Evolutionary conservation across 2,113 vertebrate genomes (phyloP).

Genomic region (Heliornis fulica): DNA sequence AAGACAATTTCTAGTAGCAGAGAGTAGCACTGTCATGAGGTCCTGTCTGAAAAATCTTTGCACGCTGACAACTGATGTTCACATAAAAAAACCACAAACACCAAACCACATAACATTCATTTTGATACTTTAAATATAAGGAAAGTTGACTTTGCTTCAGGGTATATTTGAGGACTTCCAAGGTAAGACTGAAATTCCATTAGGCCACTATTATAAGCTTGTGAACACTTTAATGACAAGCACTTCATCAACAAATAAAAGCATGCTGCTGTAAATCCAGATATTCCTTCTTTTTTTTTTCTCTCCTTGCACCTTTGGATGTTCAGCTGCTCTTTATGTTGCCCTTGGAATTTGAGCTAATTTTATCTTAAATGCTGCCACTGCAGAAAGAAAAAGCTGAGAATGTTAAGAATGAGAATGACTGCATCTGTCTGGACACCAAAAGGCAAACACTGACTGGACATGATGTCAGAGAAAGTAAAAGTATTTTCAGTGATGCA

Average conservation of each 20-base stretch:
- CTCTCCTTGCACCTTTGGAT: background rate
- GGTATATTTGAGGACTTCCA: background rate
- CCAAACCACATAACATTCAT: background rate
- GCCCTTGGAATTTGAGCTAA: background rate
- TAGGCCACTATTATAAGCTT: background rate
- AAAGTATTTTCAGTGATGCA: background rate
- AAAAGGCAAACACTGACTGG: background rate
- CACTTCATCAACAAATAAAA: background rate
- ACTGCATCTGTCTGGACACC: background rate
- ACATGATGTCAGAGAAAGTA: background rate
- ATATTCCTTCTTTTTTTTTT: background rate
- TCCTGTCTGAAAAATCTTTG: background rate
- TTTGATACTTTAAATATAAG: slow-evolving; percentile 43
- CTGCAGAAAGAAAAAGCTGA: background rate
- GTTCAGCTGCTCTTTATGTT: background rate
- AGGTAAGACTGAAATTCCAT: slow-evolving; percentile 10
- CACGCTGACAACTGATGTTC: background rate
- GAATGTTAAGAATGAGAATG: background rate
- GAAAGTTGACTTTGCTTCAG: slow-evolving; percentile 5
- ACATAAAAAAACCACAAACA: background rate
- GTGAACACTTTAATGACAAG: slow-evolving; percentile 43
- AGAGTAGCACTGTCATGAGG: background rate
- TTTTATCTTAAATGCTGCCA: background rate
- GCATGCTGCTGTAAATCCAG: background rate
- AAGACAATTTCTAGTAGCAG: background rate